Base-by-base conservation (phyloP, 2,888 invertebrate genomes). In the Ophion costatus region DNA sequence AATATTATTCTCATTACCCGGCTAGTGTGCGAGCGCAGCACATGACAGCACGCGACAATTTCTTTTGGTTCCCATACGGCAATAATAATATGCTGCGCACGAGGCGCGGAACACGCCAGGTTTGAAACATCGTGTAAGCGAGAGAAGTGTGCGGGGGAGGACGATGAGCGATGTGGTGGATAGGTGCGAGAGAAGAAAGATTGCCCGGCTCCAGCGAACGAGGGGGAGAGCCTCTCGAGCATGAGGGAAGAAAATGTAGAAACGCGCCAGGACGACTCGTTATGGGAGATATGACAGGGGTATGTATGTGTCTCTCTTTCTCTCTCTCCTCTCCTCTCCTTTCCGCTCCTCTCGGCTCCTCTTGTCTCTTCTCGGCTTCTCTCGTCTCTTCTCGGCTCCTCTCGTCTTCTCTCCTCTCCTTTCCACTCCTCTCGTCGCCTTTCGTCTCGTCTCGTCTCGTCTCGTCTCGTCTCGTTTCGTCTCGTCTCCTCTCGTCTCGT, bases 281-380 rank as follows among this genome's bases (percentile, higher is more conserved):
- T 83, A 80, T 76, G 80, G 76, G 80, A 76, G 80, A 80, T 83
- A 83, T 83, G 80, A 83, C 80, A 77, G 67, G 80, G 83, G 77
- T 80, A 83, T 80, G 83, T 83, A 80, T 29, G 5, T 56, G 29
- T 4, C 29, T 4, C 29, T 4, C 29, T 4, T 4, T 4, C 29
- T 29, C 29, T 29, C 29, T 4, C 29, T 29, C 29, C 29, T 29
- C 29, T 29, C 29, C 29, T 29, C 2, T 4, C 29, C 29, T 29
- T 29, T 29, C 29, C 29, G 4, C 29, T 29, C 4, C 4, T 29
- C 29, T 4, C 29, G 29, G 2, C 29, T 0, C 29, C 29, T 29
- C 29, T 29, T 4, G 2, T 29, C 29, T 29, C 29, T 4, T 29
- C 29, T 1, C 3, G 29, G 0, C 29, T 0, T 4, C 1, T 29